Percentiles rank a stretch among this genome's conserved stretches.
These are phyloP conservation scores for Lepidurus apus DNA, from an alignment of 1,140 invertebrate species.

Conservation along the genomic window DNA sequence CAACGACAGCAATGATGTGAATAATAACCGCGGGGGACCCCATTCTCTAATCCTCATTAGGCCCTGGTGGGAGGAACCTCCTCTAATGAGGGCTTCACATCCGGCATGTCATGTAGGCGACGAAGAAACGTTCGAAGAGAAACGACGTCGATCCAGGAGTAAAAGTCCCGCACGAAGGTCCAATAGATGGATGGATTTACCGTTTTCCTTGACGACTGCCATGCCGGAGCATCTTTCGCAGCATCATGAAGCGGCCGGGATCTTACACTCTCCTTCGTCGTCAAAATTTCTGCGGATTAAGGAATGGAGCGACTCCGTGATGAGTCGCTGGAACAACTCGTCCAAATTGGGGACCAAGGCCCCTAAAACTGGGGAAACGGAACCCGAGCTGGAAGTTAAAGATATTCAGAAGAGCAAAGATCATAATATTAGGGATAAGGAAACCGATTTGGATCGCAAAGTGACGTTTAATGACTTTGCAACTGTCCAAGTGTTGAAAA, in stretches of 20 bases:
- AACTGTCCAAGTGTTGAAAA: constrained; percentile 32
- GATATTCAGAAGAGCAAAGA: not conserved
- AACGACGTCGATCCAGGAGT: not conserved
- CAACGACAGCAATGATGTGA: not conserved
- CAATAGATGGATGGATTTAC: not conserved
- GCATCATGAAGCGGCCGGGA: not conserved
- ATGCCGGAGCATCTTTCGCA: constrained; percentile 12
- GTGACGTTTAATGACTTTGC: constrained; percentile 36
- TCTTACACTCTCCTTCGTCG: not conserved
- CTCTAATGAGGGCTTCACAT: not conserved
- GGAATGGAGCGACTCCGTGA: not conserved
- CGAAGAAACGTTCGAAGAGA: constrained; percentile 8
- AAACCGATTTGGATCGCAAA: not conserved
- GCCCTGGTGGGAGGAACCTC: not conserved
- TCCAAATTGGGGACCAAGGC: not conserved
- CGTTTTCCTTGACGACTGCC: not conserved
- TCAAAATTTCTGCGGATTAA: not conserved
- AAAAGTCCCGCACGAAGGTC: constrained; percentile 1
- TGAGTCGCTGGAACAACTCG: not conserved
- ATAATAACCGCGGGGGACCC: not conserved
- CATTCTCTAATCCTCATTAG: not conserved
- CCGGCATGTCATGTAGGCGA: not conserved
- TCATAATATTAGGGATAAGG: not conserved
- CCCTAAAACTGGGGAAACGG: not conserved
- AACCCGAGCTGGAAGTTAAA: not conserved